phyloP scores from a whole-genome alignment of 2,888 invertebrate genomes.

The Marasmarcha lunaedactyla region DNA sequence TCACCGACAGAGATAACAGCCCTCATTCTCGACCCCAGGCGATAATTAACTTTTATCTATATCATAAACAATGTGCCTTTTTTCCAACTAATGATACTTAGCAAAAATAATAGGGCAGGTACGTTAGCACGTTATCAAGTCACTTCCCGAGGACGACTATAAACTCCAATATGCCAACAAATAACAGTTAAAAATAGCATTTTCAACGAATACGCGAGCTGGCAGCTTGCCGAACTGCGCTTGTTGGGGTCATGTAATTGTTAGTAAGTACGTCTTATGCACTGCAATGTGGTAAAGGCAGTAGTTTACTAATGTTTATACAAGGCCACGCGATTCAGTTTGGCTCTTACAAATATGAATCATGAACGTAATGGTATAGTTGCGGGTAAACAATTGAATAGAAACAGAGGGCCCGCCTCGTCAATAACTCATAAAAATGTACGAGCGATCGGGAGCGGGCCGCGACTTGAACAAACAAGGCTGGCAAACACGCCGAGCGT shows the following conservation, averaged over 20 bases:
- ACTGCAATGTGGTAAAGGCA: conserved; percentile 24
- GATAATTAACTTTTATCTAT: no score
- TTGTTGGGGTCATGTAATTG: conserved; percentile 47
- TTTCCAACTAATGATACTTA: no score
- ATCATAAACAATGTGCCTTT: no score
- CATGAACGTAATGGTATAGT: conserved; percentile 7
- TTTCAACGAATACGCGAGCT: conserved; percentile 44
- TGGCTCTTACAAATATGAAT: neutral
- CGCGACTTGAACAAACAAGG: conserved; percentile 41
- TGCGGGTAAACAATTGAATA: conserved; percentile 27
- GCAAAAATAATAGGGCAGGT: no score
- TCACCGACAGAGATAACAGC: no score
- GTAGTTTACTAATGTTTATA: no score
- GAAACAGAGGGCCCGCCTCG: conserved; percentile 37
- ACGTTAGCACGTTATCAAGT: conserved; percentile 25
- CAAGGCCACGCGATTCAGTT: conserved; percentile 22
- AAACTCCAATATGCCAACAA: conserved; percentile 42
- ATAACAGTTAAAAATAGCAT: conserved; percentile 47
- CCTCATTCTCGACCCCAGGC: no score
- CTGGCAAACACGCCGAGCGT: conserved; percentile 28
- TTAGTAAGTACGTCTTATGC: conserved; percentile 41
- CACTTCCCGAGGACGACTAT: conserved; percentile 32
- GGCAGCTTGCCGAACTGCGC: conserved; percentile 56
- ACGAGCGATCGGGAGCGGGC: conserved; percentile 37
- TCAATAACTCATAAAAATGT: conserved; percentile 64